Evolutionary conservation across 92 coral and sea anemone genomes (phyloP).

Genomic region (Hydrozoanthus gracilis): DNA sequence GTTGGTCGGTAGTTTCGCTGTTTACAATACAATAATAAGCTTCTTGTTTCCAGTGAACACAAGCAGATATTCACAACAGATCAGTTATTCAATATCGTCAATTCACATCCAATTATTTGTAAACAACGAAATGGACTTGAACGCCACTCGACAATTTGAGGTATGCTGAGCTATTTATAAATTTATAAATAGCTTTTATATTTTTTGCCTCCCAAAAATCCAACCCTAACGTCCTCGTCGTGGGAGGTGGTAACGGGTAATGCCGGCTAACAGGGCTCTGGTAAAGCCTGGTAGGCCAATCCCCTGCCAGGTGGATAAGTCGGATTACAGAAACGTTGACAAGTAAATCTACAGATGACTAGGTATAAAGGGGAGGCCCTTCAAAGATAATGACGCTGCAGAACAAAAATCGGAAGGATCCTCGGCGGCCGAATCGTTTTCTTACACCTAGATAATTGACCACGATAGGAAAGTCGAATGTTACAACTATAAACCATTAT

Average conservation of each 20-base stretch:
- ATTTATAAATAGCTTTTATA: constrained; percentile 4
- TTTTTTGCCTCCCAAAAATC: constrained; percentile 20
- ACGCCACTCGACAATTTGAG: constrained; percentile 22
- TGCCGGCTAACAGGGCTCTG: too few species aligned
- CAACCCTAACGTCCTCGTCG: constrained; percentile 23
- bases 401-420: neutral
- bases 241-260: too few species aligned
- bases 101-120: neutral
- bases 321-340: constrained; percentile 16
- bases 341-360: neutral
- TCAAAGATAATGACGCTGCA: neutral
- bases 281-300: constrained; percentile 4
- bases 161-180: constrained; percentile 13
- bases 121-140: constrained; percentile 8
- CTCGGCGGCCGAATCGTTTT: constrained; percentile 3
- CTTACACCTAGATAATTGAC: constrained; percentile 3
- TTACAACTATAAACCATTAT: constrained; percentile 15
- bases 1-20: constrained; percentile 10
- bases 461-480: constrained; percentile 19
- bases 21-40: constrained; percentile 5
- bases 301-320: constrained; percentile 1
- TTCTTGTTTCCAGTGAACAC: constrained; percentile 11
- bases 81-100: neutral
- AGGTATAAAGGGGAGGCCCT: neutral
- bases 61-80: constrained; percentile 20